Evolutionary conservation across 2,113 vertebrate genomes (phyloP).

Genomic region (Neolamprologus caudopunctatus): DNA sequence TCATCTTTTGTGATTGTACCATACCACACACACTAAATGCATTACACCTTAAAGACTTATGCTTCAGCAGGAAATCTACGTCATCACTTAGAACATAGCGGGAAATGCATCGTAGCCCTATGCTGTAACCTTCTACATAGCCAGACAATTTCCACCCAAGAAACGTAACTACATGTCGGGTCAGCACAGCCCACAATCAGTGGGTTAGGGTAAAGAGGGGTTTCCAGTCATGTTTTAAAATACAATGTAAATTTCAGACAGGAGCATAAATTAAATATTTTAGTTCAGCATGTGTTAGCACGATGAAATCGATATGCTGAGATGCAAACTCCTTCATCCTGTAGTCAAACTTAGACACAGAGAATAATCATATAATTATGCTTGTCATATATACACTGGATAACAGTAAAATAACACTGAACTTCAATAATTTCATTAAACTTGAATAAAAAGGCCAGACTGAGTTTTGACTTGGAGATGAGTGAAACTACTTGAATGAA

Average conservation of each 20-base stretch:
- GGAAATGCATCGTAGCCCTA: neutral
- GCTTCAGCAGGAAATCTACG: neutral
- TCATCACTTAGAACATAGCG: neutral
- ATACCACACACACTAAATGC: neutral
- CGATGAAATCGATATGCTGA: neutral
- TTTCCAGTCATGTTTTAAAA: neutral
- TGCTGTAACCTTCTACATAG: neutral
- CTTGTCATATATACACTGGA: neutral
- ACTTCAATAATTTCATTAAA: neutral
- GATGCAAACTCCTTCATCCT: neutral
- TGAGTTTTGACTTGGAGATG: neutral
- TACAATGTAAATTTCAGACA: neutral
- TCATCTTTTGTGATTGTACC: neutral
- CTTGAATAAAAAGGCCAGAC: neutral
- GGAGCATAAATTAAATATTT: neutral
- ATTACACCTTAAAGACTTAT: neutral
- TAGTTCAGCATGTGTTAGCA: neutral
- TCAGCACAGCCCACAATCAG: neutral
- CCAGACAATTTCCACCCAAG: neutral
- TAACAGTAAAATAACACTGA: neutral
- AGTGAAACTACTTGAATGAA: neutral
- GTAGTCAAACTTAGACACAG: neutral
- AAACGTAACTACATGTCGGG: neutral
- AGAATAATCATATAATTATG: slow-evolving; percentile 4
- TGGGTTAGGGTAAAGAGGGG: neutral